phyloP scores from a whole-genome alignment of 2,113 vertebrate species.

The Raja brachyura region DNA sequence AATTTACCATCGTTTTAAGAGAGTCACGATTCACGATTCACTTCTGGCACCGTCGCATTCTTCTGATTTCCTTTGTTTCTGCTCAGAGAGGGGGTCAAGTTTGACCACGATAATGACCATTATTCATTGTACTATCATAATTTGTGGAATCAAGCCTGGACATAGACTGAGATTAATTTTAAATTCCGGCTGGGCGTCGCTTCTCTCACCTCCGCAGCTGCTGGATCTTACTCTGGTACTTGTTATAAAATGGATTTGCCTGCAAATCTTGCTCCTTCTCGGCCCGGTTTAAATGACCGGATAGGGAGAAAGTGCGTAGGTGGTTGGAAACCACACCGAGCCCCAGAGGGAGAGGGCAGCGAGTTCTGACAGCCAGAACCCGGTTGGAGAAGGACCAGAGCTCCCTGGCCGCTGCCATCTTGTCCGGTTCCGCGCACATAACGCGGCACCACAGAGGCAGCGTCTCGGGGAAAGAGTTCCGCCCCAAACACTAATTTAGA shows the following conservation, averaged over 20 bases:
- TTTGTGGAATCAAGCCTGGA: background rate
- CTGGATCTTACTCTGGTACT: constrained; percentile 82
- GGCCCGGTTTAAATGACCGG: background rate
- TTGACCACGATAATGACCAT: no score
- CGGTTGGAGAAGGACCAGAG: constrained; percentile 69
- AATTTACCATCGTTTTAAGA: no score
- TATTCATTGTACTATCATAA: no score
- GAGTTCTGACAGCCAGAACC: constrained; percentile 64
- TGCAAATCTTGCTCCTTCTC: constrained; percentile 61
- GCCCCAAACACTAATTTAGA: background rate
- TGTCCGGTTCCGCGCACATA: constrained; percentile 54
- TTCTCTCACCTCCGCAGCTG: constrained; percentile 71
- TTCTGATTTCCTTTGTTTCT: no score
- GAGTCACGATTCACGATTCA: no score
- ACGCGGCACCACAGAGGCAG: constrained; percentile 22
- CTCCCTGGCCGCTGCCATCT: constrained; percentile 64
- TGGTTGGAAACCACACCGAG: constrained; percentile 66
- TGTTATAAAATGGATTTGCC: constrained; percentile 74
- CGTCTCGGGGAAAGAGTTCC: background rate
- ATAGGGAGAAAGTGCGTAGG: constrained; percentile 65
- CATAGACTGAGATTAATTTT: background rate
- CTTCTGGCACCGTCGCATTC: no score
- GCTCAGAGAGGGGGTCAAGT: no score
- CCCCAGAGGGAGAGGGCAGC: constrained; percentile 56
- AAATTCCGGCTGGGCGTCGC: no score